These are phyloP conservation scores for Callithrix jacchus DNA, from an alignment of 2,113 vertebrate genomes.

Conservation along the genomic window DNA sequence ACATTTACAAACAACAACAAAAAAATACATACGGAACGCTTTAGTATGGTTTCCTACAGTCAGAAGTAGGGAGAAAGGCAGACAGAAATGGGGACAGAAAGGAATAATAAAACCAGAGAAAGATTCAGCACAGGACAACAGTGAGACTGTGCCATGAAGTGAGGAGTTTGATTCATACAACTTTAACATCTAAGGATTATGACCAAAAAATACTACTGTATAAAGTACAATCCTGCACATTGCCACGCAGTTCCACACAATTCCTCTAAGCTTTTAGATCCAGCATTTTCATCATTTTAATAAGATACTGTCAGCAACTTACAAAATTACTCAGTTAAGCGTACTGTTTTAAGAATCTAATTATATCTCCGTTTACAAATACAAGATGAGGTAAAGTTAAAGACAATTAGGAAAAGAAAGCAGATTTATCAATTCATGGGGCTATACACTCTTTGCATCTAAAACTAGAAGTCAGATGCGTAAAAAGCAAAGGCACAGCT, in stretches of 20 bases:
- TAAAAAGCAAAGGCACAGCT: not conserved
- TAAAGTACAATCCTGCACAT: not conserved
- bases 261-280: not conserved
- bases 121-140: not conserved
- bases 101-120: not conserved
- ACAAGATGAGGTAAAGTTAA: not conserved
- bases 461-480: not conserved
- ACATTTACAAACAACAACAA: not conserved
- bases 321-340: not conserved
- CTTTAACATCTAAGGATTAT: not conserved
- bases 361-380: not conserved
- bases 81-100: not conserved
- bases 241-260: not conserved
- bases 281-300: conserved; percentile 23
- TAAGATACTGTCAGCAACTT: not conserved
- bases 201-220: not conserved
- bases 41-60: not conserved
- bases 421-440: not conserved
- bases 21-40: not conserved
- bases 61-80: not conserved
- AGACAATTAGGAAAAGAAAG: not conserved
- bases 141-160: accelerated
- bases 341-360: not conserved
- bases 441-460: not conserved
- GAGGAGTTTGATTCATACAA: not conserved